Conservation (phyloP, 2,888 invertebrate species). For the Pterostichus madidus region DNA sequence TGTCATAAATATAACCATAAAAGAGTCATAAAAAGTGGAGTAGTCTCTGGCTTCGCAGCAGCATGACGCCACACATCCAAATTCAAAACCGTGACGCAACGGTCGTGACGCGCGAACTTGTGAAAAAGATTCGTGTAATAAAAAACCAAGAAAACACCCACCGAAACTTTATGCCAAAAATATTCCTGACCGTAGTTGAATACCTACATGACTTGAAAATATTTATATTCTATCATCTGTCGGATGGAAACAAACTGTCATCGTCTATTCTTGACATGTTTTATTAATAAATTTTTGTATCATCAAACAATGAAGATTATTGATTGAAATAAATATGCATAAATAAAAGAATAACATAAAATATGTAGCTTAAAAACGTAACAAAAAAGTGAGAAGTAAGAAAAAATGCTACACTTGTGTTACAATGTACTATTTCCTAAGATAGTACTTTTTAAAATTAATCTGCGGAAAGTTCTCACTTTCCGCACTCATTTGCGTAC, state of each 20-base stretch:
- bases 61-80: slow-evolving; percentile 58
- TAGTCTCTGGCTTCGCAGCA: slow-evolving; percentile 35
- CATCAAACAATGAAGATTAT: too few species aligned
- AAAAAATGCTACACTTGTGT: too few species aligned
- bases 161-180: slow-evolving; percentile 35
- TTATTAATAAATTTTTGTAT: neutral
- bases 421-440: too few species aligned
- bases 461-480: too few species aligned
- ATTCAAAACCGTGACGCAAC: slow-evolving; percentile 63
- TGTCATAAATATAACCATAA: slow-evolving; percentile 41
- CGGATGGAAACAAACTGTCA: neutral
- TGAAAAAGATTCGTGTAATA: slow-evolving; percentile 40
- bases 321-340: too few species aligned
- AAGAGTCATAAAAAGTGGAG: slow-evolving; percentile 40
- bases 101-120: slow-evolving; percentile 53
- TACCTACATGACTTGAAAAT: slow-evolving; percentile 26
- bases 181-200: slow-evolving; percentile 1
- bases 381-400: too few species aligned
- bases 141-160: slow-evolving; percentile 44
- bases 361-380: too few species aligned
- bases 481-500: too few species aligned
- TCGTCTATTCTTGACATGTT: neutral
- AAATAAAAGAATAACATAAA: too few species aligned
- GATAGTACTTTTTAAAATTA: too few species aligned
- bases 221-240: slow-evolving; percentile 39